These are phyloP conservation scores for Pipistrellus nathusii DNA, from an alignment of 2,797 vertebrate genomes.

Conservation along the genomic window DNA sequence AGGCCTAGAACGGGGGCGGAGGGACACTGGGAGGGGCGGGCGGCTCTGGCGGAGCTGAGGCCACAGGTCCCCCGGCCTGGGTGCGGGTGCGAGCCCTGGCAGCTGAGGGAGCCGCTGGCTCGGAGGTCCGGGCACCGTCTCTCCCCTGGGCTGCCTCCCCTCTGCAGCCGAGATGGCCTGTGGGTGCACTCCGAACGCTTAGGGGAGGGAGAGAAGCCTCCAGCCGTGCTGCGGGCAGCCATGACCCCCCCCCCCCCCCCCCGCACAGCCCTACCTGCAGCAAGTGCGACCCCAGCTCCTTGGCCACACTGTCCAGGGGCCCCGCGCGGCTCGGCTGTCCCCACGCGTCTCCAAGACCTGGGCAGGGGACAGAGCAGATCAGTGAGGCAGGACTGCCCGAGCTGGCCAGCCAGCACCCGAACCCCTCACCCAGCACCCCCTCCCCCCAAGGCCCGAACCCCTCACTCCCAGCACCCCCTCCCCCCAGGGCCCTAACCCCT, in stretches of 20 bases:
- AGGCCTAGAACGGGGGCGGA: background rate
- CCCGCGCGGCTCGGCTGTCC: conserved; percentile 90
- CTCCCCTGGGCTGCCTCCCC: background rate
- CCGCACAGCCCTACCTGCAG: conserved; percentile 90
- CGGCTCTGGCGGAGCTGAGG: background rate
- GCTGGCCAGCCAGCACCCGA: too few species aligned
- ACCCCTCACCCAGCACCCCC: too few species aligned
- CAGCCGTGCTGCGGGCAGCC: background rate
- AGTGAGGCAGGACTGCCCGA: background rate
- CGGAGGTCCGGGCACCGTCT: accelerated
- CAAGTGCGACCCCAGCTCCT: conserved; percentile 96
- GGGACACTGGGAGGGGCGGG: background rate
- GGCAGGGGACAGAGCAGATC: conserved; percentile 6
- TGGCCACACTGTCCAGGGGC: conserved; percentile 93
- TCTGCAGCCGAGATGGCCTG: background rate
- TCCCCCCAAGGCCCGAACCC: too few species aligned
- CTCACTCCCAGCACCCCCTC: too few species aligned
- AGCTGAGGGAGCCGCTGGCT: too few species aligned
- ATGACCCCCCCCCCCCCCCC: background rate
- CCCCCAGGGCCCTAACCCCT: too few species aligned
- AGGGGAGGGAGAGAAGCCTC: background rate
- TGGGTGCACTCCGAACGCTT: too few species aligned
- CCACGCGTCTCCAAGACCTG: conserved; percentile 95
- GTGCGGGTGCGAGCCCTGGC: too few species aligned
- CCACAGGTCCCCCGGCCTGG: too few species aligned